These are phyloP conservation scores for Myopa tessellatipennis DNA, from an alignment of 2,888 invertebrate genomes.

Conservation along the genomic window DNA sequence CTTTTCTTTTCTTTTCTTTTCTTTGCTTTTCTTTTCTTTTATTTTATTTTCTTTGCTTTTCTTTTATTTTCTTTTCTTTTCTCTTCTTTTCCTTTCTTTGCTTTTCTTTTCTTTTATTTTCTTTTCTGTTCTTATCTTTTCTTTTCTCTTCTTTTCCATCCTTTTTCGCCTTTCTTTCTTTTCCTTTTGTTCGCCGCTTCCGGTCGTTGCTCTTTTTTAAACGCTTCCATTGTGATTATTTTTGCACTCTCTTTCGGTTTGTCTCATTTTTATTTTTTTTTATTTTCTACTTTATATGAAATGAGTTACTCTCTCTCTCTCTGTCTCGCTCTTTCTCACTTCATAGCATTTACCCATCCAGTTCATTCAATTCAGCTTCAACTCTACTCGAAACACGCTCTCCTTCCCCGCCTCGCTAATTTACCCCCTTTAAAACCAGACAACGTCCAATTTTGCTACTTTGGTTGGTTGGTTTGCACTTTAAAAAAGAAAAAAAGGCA, in stretches of 20 bases:
- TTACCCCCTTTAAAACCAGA: background rate
- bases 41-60: background rate
- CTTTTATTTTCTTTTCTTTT: background rate
- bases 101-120: background rate
- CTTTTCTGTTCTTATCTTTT: background rate
- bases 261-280: background rate
- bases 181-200: background rate
- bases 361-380: too few species aligned
- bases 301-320: too few species aligned
- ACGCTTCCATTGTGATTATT: background rate
- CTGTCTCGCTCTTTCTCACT: too few species aligned
- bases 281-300: background rate
- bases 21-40: background rate
- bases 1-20: background rate
- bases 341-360: too few species aligned
- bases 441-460: too few species aligned
- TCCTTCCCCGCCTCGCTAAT: background rate
- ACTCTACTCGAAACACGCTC: too few species aligned
- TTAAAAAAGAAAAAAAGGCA: conserved; percentile 27
- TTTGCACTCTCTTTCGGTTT: background rate
- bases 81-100: background rate
- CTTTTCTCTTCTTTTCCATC: background rate
- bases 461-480: background rate
- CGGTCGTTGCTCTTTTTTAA: conserved; percentile 24
- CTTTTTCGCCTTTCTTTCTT: background rate